Base-by-base conservation (phyloP, 2,797 vertebrate genomes). In the Gobio occitaniae region DNA sequence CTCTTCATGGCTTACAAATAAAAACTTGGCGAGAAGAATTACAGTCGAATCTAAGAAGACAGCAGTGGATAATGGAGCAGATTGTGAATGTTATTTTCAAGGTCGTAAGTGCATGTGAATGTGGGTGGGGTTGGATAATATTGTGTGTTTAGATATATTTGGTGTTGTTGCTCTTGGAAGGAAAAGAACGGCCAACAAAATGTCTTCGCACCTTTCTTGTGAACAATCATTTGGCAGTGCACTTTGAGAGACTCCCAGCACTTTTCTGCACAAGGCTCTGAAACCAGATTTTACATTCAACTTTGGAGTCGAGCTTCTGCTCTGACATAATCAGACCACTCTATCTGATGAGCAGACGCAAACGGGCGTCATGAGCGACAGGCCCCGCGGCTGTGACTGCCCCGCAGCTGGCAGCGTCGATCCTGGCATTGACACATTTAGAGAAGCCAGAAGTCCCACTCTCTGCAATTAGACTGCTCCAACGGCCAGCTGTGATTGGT, bases 381-480 rank as follows among this genome's bases (percentile, higher is more conserved):
- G 83, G 71, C 41, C 71, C 82, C 1, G 75, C 72, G 82, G 75
- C 92, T 87, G 84, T 87, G 87, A 89, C 90, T 89, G 90, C 93
- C 91, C 92, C 94, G 91, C 91, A 93, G 91, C 70, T 77, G 92
- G 85, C 91, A 92, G 32, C 90, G 91, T 86, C 86, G 70, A 89
- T 91, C 87, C 91, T 92, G 92, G 91, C 89, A 80, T 78, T 86
- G 63, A 86, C 88, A 84, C 85, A 17, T 84, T 83, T 80, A 89
- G 89, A 92, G 87, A 89, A 93, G 92, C 93, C 93, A 91, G 90
- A 92, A 92, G 92, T 92, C 93, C 89, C 92, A 87, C 92, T 93
- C 92, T 92, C 92, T 92, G 92, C 93, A 95, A 95, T 95, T 94
- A 95, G 91, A 93, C 92, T 88, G 86, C 89, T 93, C 92, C 92